Conservation (phyloP, 2,888 invertebrate genomes). For the Seladonia tumulorum region DNA sequence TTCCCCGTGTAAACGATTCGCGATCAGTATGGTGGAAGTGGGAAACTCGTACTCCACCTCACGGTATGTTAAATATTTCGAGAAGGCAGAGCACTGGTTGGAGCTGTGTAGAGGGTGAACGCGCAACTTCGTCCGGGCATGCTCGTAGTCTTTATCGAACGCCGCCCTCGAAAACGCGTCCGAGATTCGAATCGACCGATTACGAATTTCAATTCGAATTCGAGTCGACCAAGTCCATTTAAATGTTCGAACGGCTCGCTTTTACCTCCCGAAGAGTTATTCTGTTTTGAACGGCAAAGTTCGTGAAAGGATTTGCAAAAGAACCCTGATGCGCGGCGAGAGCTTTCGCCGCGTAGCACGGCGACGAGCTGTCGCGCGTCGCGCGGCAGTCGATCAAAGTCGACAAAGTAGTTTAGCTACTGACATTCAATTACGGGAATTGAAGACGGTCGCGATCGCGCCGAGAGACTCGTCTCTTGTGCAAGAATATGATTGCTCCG, state of each 20-base stretch:
- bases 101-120: constrained; percentile 57
- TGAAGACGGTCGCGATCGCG: constrained; percentile 11
- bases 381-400: constrained; percentile 15
- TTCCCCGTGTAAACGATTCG: not conserved
- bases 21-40: not conserved
- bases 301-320: not conserved
- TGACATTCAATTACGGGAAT: constrained; percentile 54
- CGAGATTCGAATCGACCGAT: not conserved
- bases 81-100: constrained; percentile 42
- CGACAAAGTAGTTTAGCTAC: constrained; percentile 24
- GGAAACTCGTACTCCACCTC: constrained; percentile 68
- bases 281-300: not conserved
- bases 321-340: not conserved
- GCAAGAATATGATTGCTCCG: constrained; percentile 51
- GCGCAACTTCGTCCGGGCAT: constrained; percentile 46
- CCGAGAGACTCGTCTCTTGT: constrained; percentile 24
- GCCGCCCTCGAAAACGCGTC: not conserved
- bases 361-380: not conserved
- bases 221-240: not conserved
- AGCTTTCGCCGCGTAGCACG: not conserved
- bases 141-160: constrained; percentile 40
- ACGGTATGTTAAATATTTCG: constrained; percentile 71
- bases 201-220: not conserved
- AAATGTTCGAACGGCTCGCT: not conserved
- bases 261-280: not conserved